phyloP scores from a whole-genome alignment of 1,140 invertebrate genomes.

The Drosophila pachea region DNA sequence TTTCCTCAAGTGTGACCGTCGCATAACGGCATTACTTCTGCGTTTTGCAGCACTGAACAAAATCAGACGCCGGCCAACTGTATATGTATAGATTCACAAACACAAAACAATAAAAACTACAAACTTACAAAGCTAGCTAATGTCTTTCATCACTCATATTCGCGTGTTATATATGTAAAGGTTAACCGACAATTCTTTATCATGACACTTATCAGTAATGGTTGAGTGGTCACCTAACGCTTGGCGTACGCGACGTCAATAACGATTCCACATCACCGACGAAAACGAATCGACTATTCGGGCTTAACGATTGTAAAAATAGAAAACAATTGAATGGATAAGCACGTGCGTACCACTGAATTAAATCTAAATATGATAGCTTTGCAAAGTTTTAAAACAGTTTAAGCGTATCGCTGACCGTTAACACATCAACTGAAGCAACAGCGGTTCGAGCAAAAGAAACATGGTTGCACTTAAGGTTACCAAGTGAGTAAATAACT shows the following conservation, averaged over 20 bases:
- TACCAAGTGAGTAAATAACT: conserved; percentile 47
- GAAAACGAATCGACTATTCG: background rate
- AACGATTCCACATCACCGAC: conserved; percentile 13
- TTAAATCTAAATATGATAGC: conserved; percentile 25
- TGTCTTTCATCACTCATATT: background rate
- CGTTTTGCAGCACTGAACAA: too few relatives aligned
- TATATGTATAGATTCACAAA: background rate
- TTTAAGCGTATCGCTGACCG: conserved; percentile 37
- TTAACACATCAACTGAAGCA: conserved; percentile 21
- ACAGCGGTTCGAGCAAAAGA: background rate
- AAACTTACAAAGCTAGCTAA: background rate
- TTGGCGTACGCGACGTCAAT: conserved; percentile 25
- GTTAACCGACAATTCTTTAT: conserved; percentile 25
- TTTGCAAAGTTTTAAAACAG: conserved; percentile 18
- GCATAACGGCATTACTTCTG: too few relatives aligned
- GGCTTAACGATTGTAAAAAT: conserved; percentile 21
- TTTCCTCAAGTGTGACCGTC: too few relatives aligned
- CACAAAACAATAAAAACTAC: conserved; percentile 6
- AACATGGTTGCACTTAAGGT: conserved; percentile 49
- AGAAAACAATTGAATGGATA: conserved; percentile 25
- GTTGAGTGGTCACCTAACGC: conserved; percentile 11
- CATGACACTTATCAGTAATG: conserved; percentile 32
- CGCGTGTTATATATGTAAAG: background rate
- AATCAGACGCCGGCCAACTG: too few relatives aligned
- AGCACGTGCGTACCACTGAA: conserved; percentile 11